Base-by-base conservation (phyloP, 2,888 invertebrate species). In the Caenorhabditis japonica region DNA sequence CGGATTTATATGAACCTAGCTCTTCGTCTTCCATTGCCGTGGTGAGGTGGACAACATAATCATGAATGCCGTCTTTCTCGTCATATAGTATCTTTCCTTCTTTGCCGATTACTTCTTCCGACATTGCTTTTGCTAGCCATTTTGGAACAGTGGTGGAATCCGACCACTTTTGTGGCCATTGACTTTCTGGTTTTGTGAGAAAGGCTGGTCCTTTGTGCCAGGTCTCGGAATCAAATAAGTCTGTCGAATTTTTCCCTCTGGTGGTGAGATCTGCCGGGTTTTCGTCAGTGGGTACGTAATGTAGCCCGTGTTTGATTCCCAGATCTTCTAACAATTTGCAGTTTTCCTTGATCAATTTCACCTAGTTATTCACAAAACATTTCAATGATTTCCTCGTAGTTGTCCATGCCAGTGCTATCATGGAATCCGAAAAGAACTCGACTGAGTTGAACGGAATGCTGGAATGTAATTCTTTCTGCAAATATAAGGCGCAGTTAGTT, bases 351-450 rank as follows among this genome's bases (percentile, higher is more conserved):
- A 47, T 30, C 2, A 13, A 15, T 27, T 27, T 47, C 15, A 47
- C 47, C 5, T 15, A 3, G 5, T n/a, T 34, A 3, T 34, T 17
- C 0, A 49, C 49, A 33, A 33, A 49, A 34, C 36, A 34, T 33
- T 49, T 36, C 1, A 34, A 1, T 0, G 49, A 21, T 17, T 49
- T 17, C 17, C 21, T 7, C 10, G 33, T 33, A 1, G 13, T 34
- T 1, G 36, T 34, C 77, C 72, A 72, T 7, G 25, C 17, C 4
- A 77, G 55, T 7, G 58, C 73, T n/a, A 58, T 39, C 0, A 36
- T 17, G 23, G 44, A 39, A 51, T 77, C 77, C 5, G 52, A 55
- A 44, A 59, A 77, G 33, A 77, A 25, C 2, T 25, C 27, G 13
- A 47, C 49, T 7, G 12, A 27, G n/a, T 25, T 13, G 10, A 76